Base-by-base conservation (phyloP, 2,113 vertebrate species). In the Ceyx cyanopectus region DNA sequence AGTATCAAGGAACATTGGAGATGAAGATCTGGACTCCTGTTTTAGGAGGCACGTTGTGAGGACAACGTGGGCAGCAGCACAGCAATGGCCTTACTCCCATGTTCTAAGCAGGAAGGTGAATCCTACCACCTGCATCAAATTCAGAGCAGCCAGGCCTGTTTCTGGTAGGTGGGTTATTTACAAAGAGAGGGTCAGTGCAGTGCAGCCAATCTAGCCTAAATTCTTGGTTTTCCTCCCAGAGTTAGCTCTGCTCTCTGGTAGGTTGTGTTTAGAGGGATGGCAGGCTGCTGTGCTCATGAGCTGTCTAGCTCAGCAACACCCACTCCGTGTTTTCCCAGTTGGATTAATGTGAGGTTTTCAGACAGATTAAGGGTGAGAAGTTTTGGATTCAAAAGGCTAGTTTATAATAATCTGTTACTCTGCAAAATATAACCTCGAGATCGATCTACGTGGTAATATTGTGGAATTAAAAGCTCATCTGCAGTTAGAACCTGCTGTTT, bases 111-210 rank as follows among this genome's bases (percentile, higher is more conserved):
- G 54, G 63, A 67, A 54, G 53, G 73, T 63, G 68, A 70, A 32
- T 51, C 34, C 45, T 91, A 62, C 26, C 56, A 5, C 83, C 37
- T 5, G 19, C 61, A 51, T 8, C 70, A 4, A 75, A 40, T 4
- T 21, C 67, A 45, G 69, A 72, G 61, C 57, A 48, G 15, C 23
- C 18, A 9, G 40, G 32, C 21, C 79, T 85, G 43, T 87, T 82
- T 94, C 85, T 91, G 79, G 45, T 46, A 91, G 83, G 80, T 70
- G 93, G 37, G 81, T 94, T 91, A 80, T 94, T 95, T 73, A 77
- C 69, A 58, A 11, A 34, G 62, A 75, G 57, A 68, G 8, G 30
- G 26, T 67, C 46, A 58, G 85, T 67, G 76, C 82, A 80, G 46
- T 46, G 68, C 76, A 89, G 75, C 32, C 82, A 74, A 89, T 41